Conservation (phyloP, 2,113 vertebrate species). For the Equus przewalskii region DNA sequence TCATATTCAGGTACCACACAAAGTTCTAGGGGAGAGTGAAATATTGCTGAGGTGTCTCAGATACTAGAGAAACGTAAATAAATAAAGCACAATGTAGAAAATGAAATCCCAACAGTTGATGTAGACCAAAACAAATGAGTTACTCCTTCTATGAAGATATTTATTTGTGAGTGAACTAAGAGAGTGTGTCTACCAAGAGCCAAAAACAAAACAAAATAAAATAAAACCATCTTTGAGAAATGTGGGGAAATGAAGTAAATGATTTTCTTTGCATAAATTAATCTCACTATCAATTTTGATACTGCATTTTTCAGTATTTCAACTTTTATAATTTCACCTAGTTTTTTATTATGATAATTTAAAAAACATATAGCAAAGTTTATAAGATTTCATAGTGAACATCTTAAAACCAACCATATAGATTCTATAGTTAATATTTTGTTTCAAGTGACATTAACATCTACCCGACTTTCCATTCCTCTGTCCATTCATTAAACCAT, state of each 20-base stretch:
- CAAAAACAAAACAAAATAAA: not conserved
- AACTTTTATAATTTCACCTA: not conserved
- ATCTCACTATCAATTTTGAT: not conserved
- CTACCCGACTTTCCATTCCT: not conserved
- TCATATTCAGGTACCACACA: not conserved
- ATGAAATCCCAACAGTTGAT: not conserved
- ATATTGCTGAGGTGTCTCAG: not conserved
- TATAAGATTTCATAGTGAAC: not conserved
- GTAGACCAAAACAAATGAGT: not conserved
- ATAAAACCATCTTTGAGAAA: not conserved
- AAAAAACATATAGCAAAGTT: not conserved
- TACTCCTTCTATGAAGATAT: not conserved
- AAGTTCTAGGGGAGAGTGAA: not conserved
- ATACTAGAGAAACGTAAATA: not conserved
- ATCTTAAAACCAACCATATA: not conserved
- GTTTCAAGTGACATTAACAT: not conserved
- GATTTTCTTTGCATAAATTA: not conserved
- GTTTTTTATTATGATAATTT: not conserved
- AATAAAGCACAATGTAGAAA: not conserved
- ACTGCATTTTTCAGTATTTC: not conserved
- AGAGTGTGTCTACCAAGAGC: not conserved
- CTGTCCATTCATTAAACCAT: not conserved
- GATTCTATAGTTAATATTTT: not conserved
- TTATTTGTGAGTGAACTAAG: not conserved
- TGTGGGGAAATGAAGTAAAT: not conserved